These are phyloP conservation scores for Aphidius colemani DNA, from an alignment of 2,888 invertebrate genomes.

Conservation along the genomic window DNA sequence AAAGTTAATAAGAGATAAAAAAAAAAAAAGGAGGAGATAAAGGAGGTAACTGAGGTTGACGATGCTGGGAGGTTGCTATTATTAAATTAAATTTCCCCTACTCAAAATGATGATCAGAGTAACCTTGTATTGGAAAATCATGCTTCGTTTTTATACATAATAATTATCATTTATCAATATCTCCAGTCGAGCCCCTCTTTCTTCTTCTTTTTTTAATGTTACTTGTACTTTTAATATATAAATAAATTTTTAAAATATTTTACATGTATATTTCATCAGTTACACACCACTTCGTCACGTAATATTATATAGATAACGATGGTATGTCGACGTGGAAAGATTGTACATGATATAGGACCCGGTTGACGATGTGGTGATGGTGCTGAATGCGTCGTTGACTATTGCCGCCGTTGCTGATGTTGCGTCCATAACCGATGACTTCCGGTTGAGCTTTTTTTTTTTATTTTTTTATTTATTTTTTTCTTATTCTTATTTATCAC, in stretches of 20 bases:
- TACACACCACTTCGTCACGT: conserved; percentile 34
- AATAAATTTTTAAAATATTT: background rate
- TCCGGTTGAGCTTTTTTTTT: conserved; percentile 19
- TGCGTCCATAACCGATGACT: conserved; percentile 20
- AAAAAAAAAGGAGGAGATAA: too few species aligned
- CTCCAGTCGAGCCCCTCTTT: conserved; percentile 32
- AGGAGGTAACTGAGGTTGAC: background rate
- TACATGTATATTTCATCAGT: conserved; percentile 8
- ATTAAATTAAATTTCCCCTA: conserved; percentile 48
- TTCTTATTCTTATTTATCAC: conserved; percentile 4
- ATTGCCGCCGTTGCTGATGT: background rate
- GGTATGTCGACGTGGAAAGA: conserved; percentile 41
- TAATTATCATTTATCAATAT: conserved; percentile 52
- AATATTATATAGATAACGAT: conserved; percentile 47
- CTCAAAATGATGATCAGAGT: background rate
- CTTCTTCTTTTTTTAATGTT: background rate
- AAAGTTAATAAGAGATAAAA: background rate
- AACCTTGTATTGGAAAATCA: too few species aligned
- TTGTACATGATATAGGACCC: conserved; percentile 15
- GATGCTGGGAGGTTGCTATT: conserved; percentile 39
- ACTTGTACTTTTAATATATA: too few species aligned
- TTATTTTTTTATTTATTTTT: too few species aligned
- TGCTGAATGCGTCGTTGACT: background rate
- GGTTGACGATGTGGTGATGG: conserved; percentile 17
- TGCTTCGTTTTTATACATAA: conserved; percentile 24